Evolutionary conservation across 1,140 invertebrate species (phyloP).

Genomic region (Lucilia sericata): DNA sequence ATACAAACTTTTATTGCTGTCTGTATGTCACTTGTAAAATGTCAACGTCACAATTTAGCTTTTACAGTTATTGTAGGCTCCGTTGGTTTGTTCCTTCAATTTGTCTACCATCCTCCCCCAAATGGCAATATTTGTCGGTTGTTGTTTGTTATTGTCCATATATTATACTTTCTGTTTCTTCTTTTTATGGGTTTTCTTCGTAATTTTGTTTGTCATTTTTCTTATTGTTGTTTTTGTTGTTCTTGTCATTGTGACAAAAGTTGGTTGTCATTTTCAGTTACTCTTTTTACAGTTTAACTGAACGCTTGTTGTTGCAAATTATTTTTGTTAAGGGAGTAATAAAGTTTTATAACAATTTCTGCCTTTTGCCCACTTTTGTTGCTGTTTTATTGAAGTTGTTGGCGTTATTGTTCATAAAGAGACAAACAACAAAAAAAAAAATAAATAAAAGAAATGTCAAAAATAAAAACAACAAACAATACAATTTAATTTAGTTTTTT

Average conservation of each 20-base stretch:
- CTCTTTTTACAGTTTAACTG: neutral
- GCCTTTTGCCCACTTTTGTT: neutral
- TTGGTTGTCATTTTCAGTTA: slow-evolving; percentile 23
- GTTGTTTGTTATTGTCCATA: neutral
- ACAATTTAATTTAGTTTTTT: slow-evolving; percentile 18
- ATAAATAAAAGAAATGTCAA: neutral
- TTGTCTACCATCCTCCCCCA: neutral
- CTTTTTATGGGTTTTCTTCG: neutral
- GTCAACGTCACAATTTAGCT: slow-evolving; percentile 12
- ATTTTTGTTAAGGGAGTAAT: slow-evolving; percentile 20
- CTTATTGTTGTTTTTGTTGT: neutral
- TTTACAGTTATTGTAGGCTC: neutral
- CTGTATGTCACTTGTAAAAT: slow-evolving; percentile 20
- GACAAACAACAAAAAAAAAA: neutral
- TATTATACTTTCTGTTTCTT: neutral
- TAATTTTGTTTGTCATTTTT: neutral
- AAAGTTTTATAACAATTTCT: slow-evolving; percentile 14
- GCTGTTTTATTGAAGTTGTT: neutral
- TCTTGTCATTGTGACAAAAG: slow-evolving; percentile 26
- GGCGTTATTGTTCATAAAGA: neutral
- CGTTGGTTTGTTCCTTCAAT: neutral
- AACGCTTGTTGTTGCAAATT: neutral
- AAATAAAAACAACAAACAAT: neutral
- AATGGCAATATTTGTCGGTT: neutral
- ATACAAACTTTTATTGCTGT: slow-evolving; percentile 20